Conservation (phyloP, 1,140 invertebrate genomes). For the Berghia stephanieae region DNA sequence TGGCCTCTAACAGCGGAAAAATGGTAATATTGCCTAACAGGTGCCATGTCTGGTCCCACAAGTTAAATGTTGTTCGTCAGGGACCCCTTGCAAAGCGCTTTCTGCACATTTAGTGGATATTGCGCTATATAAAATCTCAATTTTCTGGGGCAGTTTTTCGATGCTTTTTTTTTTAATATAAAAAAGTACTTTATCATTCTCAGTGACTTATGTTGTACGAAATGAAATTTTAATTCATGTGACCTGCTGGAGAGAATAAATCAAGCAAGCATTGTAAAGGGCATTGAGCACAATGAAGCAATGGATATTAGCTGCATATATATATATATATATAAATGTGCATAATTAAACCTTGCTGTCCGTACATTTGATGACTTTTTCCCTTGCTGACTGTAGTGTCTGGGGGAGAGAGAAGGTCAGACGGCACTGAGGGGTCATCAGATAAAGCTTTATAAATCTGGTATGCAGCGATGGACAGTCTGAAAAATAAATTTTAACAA, state of each 20-base stretch:
- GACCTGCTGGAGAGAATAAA: background rate
- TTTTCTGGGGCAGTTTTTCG: no score
- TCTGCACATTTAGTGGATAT: no score
- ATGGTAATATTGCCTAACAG: no score
- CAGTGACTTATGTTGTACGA: background rate
- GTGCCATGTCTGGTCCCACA: no score
- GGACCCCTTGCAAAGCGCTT: no score
- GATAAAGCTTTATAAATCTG: conserved; percentile 47
- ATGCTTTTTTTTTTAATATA: no score
- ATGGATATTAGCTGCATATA: background rate
- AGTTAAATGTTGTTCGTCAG: no score
- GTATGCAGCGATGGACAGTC: conserved; percentile 50
- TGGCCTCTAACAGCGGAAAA: no score
- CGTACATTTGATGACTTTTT: conserved; percentile 49
- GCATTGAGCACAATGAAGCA: no score
- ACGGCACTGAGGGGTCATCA: conserved; percentile 45
- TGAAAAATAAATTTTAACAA: no score
- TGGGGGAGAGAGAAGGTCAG: conserved; percentile 49
- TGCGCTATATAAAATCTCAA: no score
- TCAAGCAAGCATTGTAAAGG: background rate
- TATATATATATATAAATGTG: background rate
- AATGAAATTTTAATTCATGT: background rate
- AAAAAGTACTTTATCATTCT: background rate
- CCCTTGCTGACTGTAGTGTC: conserved; percentile 44
- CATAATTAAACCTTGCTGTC: background rate